phyloP scores from a whole-genome alignment of 2,113 vertebrate genomes.

The Myotis yumanensis region DNA sequence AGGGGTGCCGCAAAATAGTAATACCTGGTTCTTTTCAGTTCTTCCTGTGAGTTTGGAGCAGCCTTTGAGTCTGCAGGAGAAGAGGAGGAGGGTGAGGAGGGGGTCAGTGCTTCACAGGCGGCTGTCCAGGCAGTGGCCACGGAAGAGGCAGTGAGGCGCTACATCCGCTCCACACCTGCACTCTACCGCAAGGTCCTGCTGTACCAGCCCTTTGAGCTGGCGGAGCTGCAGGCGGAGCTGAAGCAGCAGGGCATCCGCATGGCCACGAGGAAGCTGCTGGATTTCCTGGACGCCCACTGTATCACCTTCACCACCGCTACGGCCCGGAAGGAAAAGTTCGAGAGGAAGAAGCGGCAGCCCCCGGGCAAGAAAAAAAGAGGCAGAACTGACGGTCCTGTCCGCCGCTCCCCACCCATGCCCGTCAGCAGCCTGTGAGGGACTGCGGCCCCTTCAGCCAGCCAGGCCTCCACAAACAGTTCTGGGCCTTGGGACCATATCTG shows the following conservation, averaged over 20 bases:
- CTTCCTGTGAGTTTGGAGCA: constrained; percentile 79
- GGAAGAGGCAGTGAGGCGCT: constrained; percentile 85
- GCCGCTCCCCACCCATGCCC: background rate
- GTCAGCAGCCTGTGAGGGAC: background rate
- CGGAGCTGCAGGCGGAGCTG: constrained; percentile 88
- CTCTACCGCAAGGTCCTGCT: constrained; percentile 89
- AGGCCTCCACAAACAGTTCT: background rate
- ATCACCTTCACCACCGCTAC: constrained; percentile 93
- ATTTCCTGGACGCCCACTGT: constrained; percentile 94
- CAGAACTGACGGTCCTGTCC: background rate
- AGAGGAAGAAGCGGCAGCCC: constrained; percentile 35
- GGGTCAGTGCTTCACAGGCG: constrained; percentile 86
- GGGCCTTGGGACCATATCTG: background rate
- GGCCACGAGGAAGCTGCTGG: constrained; percentile 88
- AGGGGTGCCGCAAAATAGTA: background rate
- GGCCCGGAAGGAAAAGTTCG: constrained; percentile 81
- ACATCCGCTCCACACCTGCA: constrained; percentile 86
- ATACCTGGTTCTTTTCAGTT: constrained; percentile 75
- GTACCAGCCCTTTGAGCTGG: constrained; percentile 93
- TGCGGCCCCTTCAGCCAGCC: rapidly evolving
- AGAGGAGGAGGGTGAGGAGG: constrained; percentile 85
- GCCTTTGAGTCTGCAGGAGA: constrained; percentile 74
- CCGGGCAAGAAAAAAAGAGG: constrained; percentile 68
- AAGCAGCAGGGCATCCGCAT: constrained; percentile 89
- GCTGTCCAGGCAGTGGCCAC: constrained; percentile 81